Evolutionary conservation across 1,140 invertebrate species (phyloP).

Genomic region (Drosophila trapezifrons): DNA sequence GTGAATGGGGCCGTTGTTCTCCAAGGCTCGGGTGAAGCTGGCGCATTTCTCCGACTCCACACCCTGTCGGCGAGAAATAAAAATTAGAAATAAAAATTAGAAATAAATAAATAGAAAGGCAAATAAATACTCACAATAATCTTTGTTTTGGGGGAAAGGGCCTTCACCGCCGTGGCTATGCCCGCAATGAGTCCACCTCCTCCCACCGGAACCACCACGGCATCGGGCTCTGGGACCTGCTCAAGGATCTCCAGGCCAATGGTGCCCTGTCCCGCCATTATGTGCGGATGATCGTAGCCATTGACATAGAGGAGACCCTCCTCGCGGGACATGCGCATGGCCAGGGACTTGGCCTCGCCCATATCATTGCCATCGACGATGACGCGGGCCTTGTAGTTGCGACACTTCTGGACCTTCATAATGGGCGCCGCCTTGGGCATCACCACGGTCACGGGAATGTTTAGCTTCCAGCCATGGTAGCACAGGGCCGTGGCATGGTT

Average conservation of each 20-base stretch:
- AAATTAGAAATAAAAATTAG: neutral
- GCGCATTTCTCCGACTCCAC: slow-evolving; percentile 96
- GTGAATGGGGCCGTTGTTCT: slow-evolving; percentile 88
- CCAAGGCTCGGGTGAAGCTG: slow-evolving; percentile 91
- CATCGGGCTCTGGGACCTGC: slow-evolving; percentile 91
- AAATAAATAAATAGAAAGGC: too few relatives aligned
- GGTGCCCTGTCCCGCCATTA: slow-evolving; percentile 97
- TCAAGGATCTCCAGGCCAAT: slow-evolving; percentile 96
- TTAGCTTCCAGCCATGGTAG: slow-evolving; percentile 93
- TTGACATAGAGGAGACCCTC: slow-evolving; percentile 89
- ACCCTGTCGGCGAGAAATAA: slow-evolving; percentile 88
- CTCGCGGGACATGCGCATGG: slow-evolving; percentile 90
- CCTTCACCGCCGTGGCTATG: slow-evolving; percentile 93
- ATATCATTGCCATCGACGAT: slow-evolving; percentile 93
- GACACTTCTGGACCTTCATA: slow-evolving; percentile 96
- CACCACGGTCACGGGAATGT: slow-evolving; percentile 94
- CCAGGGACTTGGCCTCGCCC: slow-evolving; percentile 92
- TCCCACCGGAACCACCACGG: slow-evolving; percentile 93
- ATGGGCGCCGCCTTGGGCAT: slow-evolving; percentile 96
- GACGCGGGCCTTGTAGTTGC: slow-evolving; percentile 92
- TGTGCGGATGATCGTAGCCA: slow-evolving; percentile 96
- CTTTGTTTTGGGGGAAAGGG: slow-evolving; percentile 90
- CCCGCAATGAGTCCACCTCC: slow-evolving; percentile 96
- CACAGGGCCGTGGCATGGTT: slow-evolving; percentile 95
- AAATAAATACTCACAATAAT: slow-evolving; percentile 87